A percentile compares a stretch with the other conserved stretches of the same genome.
Conservation (phyloP, 2,888 invertebrate genomes). For the Mechanitis messenoides region DNA sequence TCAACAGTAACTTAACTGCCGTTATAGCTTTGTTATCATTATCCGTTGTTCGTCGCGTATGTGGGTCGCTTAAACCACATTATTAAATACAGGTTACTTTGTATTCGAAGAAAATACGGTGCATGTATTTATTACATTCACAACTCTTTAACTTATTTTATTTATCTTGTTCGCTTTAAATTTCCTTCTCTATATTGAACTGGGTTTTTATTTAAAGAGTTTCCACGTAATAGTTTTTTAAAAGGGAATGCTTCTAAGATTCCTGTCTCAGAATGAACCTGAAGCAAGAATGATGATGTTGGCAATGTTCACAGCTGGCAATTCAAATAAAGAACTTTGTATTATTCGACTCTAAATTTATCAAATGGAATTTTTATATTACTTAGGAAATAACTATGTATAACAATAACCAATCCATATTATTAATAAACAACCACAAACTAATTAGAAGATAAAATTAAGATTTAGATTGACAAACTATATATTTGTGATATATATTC, state of each 20-base stretch:
- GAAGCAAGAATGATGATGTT: slow-evolving; percentile 41
- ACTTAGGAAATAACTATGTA: background rate
- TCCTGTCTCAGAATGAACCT: slow-evolving; percentile 29
- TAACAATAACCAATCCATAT: background rate
- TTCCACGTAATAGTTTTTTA: slow-evolving; percentile 9
- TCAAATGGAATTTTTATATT: background rate
- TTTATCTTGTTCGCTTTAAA: slow-evolving; percentile 3
- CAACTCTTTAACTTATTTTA: too few species aligned
- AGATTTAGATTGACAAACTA: too few species aligned
- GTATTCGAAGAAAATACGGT: too few species aligned
- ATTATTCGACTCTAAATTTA: slow-evolving; percentile 7
- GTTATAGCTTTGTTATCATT: too few species aligned
- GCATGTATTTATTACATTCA: too few species aligned
- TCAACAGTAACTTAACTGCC: too few species aligned
- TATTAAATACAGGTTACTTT: too few species aligned
- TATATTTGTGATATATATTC: too few species aligned
- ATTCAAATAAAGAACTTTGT: slow-evolving; percentile 19
- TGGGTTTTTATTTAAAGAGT: slow-evolving; percentile 8
- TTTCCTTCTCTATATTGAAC: slow-evolving; percentile 1
- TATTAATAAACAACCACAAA: too few species aligned
- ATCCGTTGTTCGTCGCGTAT: too few species aligned
- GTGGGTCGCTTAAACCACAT: too few species aligned
- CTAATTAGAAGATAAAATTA: too few species aligned
- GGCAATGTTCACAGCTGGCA: slow-evolving; percentile 23
- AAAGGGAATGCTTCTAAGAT: slow-evolving; percentile 24